A percentile compares a stretch with the other conserved stretches of the same genome.
These are phyloP conservation scores for Caranx melampygus DNA, from an alignment of 2,113 vertebrate species.

Conservation along the genomic window DNA sequence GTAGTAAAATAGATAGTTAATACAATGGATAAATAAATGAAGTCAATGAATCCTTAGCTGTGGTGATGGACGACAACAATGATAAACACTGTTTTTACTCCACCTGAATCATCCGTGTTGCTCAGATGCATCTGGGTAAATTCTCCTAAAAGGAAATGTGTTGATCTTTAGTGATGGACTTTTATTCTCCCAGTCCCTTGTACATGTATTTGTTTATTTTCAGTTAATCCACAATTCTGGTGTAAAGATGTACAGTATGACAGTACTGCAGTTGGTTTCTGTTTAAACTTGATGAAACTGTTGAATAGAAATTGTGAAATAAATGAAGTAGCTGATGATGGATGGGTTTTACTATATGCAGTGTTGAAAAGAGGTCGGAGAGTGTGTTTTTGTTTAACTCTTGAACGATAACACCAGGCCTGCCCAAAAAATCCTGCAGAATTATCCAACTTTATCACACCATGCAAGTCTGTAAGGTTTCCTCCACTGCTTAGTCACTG, in stretches of 20 bases:
- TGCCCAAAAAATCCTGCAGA: conserved; percentile 13
- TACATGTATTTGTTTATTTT: conserved; percentile 28
- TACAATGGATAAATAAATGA: conserved; percentile 56
- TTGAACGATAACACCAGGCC: background rate
- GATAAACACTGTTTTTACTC: conserved; percentile 19
- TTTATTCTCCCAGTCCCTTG: conserved; percentile 4
- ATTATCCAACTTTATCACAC: conserved; percentile 2
- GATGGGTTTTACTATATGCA: background rate
- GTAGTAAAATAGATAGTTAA: conserved; percentile 67
- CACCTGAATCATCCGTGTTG: conserved; percentile 1
- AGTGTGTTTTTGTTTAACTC: conserved; percentile 21
- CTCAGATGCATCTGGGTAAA: background rate
- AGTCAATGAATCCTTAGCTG: conserved; percentile 21
- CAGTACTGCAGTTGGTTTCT: background rate
- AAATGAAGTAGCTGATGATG: conserved; percentile 25
- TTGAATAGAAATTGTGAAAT: conserved; percentile 3
- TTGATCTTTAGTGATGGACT: background rate
- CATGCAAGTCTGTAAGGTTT: conserved; percentile 23
- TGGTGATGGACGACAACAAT: conserved; percentile 16
- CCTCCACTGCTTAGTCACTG: conserved; percentile 15
- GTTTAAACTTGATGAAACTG: background rate
- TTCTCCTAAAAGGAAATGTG: background rate
- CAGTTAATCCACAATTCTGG: background rate
- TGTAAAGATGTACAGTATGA: conserved; percentile 6
- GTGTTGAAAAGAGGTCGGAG: background rate